Conservation (phyloP, 2,797 vertebrate species). For the Heterohyrax brucei region DNA sequence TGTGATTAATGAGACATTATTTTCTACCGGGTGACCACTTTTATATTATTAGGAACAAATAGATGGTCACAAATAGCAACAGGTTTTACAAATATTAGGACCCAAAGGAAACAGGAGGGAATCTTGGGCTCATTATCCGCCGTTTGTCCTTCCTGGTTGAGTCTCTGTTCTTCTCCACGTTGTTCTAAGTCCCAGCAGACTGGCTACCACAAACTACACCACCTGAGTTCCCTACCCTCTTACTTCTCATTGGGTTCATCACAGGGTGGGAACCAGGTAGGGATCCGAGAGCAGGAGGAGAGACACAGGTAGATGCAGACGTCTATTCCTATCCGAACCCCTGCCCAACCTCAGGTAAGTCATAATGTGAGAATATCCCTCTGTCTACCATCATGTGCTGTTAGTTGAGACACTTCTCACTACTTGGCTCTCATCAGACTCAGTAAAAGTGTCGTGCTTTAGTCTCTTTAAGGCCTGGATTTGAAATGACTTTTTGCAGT, state of each 20-base stretch:
- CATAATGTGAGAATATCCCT: not conserved
- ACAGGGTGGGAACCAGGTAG: not conserved
- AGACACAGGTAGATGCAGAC: not conserved
- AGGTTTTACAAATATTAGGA: not conserved
- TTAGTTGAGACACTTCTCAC: not conserved
- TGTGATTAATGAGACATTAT: constrained; percentile 38
- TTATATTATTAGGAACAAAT: constrained; percentile 23
- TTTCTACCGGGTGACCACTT: constrained; percentile 43
- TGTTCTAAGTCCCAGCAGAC: not conserved
- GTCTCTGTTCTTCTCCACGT: not conserved
- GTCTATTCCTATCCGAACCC: not conserved
- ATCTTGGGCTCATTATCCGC: not conserved
- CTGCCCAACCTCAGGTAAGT: not conserved
- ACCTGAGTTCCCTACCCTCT: not conserved
- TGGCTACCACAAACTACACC: not conserved
- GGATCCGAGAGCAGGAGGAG: not conserved
- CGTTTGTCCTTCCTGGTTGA: not conserved
- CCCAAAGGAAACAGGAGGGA: not conserved
- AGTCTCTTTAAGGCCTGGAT: not conserved
- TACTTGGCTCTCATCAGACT: not conserved
- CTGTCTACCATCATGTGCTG: not conserved
- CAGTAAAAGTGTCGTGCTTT: not conserved
- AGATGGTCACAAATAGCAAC: not conserved
- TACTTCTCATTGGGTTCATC: not conserved
- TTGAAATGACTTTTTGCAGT: not conserved